Base-by-base conservation (phyloP, 2,888 invertebrate species). In the Amorpha juglandis region DNA sequence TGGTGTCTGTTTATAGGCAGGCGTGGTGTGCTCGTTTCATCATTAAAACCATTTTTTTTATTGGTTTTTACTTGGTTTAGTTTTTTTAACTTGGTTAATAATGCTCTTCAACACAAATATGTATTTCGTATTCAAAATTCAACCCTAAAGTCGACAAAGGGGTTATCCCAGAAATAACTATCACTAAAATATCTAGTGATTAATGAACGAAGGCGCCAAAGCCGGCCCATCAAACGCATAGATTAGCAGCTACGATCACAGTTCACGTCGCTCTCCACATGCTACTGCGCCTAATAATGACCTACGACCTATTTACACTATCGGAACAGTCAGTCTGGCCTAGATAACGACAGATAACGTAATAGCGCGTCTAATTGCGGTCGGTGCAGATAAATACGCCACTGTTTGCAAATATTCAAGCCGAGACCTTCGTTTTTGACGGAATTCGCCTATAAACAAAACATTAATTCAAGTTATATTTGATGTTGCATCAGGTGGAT, bases 251-350 rank as follows among this genome's bases (percentile, higher is more conserved):
- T n/a, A 38, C n/a, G 38, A 65, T 50, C 55, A 38, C 55, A 65
- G 47, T 76, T 71, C 73, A 67, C 70, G 67, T 69, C 50, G 74
- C 74, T 78, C 78, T 78, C 69, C 74, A 69, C 68, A 74, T 75
- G 71, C 69, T 78, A 88, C 81, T 88, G 79, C 90, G 90, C 83
- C 87, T 89, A 88, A 88, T 86, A 81, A 77, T 86, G 89, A 88
- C 88, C 89, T 82, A 78, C 84, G 88, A 69, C 85, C 90, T 70
- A 84, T 68, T 83, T 87, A 58, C 71, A 72, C 74, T 86, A 86
- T 84, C 83, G 71, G 72, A 76, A 76, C 70, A 67, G 79, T 78
- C 73, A 71, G 88, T 88, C 88, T 89, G 90, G 82, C 89, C 89
- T 84, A 87, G 87, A 88, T 89, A 85, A 77, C 66, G 68, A 69